Percentiles rank a stretch among this genome's conserved stretches.
Conservation (phyloP, 1,140 invertebrate species). For the Lordiphosa clarofinis region DNA sequence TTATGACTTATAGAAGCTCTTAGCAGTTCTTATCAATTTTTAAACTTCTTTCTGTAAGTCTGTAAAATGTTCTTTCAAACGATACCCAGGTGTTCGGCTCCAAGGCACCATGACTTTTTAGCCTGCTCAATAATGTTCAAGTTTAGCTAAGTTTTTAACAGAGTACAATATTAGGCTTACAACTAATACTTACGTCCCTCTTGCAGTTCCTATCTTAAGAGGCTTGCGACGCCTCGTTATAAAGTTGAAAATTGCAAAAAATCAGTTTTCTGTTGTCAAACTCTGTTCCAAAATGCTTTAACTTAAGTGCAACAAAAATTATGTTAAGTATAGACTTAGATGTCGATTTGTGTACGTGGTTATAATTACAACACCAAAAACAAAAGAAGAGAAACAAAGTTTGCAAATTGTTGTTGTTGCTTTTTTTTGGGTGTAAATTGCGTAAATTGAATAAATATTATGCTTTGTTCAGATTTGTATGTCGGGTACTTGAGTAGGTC, state of each 20-base stretch:
- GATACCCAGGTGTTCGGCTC: too few species aligned
- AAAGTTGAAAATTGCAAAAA: conserved; percentile 12
- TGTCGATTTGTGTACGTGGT: conserved; percentile 39
- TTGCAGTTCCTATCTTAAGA: too few species aligned
- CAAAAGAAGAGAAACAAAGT: conserved; percentile 21
- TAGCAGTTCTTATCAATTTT: too few species aligned
- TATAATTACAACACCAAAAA: conserved; percentile 59
- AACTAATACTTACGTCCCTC: too few species aligned
- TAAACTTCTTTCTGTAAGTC: too few species aligned
- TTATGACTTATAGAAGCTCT: too few species aligned
- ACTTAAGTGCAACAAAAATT: conserved; percentile 34
- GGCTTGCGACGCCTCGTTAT: too few species aligned
- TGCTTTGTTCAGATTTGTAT: conserved; percentile 22
- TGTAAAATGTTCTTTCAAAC: too few species aligned
- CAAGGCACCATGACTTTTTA: too few species aligned
- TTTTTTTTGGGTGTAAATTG: conserved; percentile 52
- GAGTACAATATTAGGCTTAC: too few species aligned
- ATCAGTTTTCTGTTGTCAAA: conserved; percentile 22
- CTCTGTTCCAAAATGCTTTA: conserved; percentile 26
- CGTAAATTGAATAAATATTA: conserved; percentile 75
- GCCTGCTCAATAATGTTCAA: too few species aligned
- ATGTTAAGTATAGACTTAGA: conserved; percentile 44
- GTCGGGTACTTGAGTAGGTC: conserved; percentile 26
- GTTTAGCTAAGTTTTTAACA: too few species aligned
- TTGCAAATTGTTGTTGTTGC: conserved; percentile 46